These are phyloP conservation scores for Eilema griseolum DNA, from an alignment of 2,888 invertebrate genomes.

Conservation along the genomic window DNA sequence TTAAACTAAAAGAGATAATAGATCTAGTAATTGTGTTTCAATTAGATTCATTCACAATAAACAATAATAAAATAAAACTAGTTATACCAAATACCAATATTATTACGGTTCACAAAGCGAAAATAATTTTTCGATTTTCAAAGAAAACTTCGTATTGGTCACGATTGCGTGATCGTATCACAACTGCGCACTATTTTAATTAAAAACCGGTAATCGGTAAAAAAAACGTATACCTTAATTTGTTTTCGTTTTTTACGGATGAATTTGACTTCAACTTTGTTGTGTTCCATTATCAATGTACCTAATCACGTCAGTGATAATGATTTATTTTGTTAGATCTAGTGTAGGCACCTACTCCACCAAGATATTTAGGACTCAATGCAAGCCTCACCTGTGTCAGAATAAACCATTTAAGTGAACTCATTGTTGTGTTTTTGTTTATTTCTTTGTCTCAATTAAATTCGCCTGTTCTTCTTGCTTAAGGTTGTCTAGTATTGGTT, in stretches of 20 bases:
- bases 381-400: too few species aligned
- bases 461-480: too few species aligned
- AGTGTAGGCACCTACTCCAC: too few species aligned
- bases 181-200: slow-evolving; percentile 37
- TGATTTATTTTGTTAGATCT: too few species aligned
- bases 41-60: neutral
- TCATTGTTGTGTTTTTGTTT: too few species aligned
- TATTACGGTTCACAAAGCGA: neutral
- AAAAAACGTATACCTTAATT: neutral
- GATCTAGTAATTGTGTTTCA: neutral
- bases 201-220: slow-evolving; percentile 29
- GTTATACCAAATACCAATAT: neutral
- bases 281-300: neutral
- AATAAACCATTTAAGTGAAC: too few species aligned
- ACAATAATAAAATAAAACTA: neutral
- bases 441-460: too few species aligned
- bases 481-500: neutral
- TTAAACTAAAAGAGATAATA: neutral
- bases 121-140: slow-evolving; percentile 6
- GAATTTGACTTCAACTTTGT: neutral
- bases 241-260: neutral
- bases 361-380: too few species aligned
- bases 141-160: slow-evolving; percentile 12
- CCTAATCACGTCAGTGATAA: too few species aligned
- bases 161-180: slow-evolving; percentile 25